Conservation (phyloP, 2,113 vertebrate genomes). For the Pogona vitticeps region DNA sequence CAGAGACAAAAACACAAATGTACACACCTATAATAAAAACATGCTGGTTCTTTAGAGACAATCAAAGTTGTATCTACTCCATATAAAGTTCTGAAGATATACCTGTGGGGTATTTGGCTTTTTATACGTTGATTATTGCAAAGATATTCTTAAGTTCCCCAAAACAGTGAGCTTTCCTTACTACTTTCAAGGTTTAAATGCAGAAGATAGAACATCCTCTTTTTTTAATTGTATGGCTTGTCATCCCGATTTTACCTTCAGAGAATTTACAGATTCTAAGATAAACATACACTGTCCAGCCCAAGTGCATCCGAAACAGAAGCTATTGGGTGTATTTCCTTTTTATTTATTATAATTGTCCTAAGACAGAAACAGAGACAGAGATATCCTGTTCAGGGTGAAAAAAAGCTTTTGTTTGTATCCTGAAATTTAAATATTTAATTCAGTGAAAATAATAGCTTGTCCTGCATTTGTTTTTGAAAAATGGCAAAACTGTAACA, state of each 20-base stretch:
- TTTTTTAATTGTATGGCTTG: background rate
- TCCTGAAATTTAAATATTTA: background rate
- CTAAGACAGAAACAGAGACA: background rate
- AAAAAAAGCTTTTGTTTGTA: background rate
- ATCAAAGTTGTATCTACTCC: background rate
- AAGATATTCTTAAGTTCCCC: background rate
- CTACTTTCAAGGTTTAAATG: background rate
- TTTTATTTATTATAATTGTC: background rate
- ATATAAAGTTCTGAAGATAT: background rate
- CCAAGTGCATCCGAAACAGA: constrained; percentile 16
- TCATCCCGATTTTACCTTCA: constrained; percentile 1
- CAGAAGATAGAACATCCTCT: background rate
- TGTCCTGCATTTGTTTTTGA: background rate
- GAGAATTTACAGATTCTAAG: background rate
- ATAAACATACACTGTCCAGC: background rate
- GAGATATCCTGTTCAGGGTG: too few species aligned
- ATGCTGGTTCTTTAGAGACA: background rate
- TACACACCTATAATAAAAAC: background rate
- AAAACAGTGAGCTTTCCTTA: background rate
- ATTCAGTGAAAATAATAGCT: background rate
- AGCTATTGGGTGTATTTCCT: background rate
- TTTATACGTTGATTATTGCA: constrained; percentile 12
- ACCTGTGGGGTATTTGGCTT: background rate
- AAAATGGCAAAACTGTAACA: background rate
- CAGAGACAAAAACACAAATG: background rate